phyloP scores from a whole-genome alignment of 2,113 vertebrate genomes.

The Castor canadensis region DNA sequence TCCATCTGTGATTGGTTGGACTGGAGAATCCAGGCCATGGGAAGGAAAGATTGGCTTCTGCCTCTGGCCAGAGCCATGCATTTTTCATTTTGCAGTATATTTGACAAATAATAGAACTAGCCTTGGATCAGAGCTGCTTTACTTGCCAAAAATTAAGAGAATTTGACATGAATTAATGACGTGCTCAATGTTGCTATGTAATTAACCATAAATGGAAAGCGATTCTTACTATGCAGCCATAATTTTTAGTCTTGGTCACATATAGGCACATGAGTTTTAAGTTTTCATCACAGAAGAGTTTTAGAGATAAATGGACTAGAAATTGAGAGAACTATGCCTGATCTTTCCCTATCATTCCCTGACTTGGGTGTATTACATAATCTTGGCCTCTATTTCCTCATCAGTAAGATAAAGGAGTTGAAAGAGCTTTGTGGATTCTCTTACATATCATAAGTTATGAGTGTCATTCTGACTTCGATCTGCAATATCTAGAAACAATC shows the following conservation, averaged over 20 bases:
- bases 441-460: neutral
- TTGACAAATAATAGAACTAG: neutral
- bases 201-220: neutral
- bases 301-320: neutral
- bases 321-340: neutral
- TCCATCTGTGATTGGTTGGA: neutral
- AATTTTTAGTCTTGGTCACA: neutral
- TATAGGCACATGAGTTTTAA: neutral
- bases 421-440: neutral
- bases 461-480: neutral
- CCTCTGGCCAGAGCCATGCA: neutral
- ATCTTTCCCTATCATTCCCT: neutral
- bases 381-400: rapidly evolving
- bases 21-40: rapidly evolving
- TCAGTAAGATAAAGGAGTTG: neutral
- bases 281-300: neutral
- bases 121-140: neutral
- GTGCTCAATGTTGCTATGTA: neutral
- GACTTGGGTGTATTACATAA: neutral
- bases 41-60: neutral
- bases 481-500: neutral
- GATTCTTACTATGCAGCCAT: neutral
- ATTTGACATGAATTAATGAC: neutral
- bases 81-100: neutral
- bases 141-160: neutral